phyloP scores from a whole-genome alignment of 2,113 vertebrate species.

The Anser cygnoides region DNA sequence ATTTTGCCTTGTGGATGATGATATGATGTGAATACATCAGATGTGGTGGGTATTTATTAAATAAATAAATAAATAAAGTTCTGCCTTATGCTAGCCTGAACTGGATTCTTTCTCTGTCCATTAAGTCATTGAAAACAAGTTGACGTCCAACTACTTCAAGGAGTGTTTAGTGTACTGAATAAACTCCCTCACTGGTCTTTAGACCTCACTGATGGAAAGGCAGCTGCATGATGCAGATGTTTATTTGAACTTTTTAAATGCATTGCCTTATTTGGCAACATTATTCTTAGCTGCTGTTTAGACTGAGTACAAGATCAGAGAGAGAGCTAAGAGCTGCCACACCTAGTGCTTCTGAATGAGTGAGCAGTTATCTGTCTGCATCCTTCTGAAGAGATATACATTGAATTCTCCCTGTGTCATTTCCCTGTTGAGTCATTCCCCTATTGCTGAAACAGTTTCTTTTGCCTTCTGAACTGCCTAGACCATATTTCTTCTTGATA shows the following conservation, averaged over 20 bases:
- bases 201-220: neutral
- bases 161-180: neutral
- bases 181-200: neutral
- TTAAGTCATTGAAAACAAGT: neutral
- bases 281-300: neutral
- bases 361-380: neutral
- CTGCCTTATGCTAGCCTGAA: neutral
- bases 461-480: neutral
- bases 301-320: neutral
- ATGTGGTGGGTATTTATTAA: neutral
- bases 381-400: neutral
- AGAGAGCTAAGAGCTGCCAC: neutral
- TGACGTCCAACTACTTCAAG: neutral
- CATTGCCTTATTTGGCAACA: neutral
- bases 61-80: neutral
- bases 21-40: neutral
- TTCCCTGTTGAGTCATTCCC: slow-evolving; percentile 21
- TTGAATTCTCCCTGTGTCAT: neutral
- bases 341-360: neutral
- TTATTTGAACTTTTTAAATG: neutral
- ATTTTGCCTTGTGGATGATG: neutral
- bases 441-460: slow-evolving; percentile 6
- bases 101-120: neutral
- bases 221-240: neutral
- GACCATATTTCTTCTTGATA: neutral